Evolutionary conservation across 2,888 invertebrate species (phyloP).

Genomic region (Bhutanitis thaidina): DNA sequence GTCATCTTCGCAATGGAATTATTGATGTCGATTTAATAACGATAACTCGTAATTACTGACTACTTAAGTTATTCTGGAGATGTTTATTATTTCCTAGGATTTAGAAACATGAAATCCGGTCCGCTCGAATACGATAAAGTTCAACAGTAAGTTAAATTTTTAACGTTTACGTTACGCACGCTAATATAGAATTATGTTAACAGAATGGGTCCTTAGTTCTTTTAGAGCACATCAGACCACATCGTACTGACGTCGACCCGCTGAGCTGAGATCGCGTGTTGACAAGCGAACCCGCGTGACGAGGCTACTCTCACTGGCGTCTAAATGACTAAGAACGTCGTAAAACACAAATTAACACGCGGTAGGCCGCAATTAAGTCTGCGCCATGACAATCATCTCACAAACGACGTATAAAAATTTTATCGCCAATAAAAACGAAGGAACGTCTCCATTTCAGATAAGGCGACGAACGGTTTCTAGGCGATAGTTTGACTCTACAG

Average conservation of each 20-base stretch:
- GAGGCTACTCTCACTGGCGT: conserved; percentile 16
- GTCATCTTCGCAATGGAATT: conserved; percentile 32
- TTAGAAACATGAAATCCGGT: no score
- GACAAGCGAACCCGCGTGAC: background rate
- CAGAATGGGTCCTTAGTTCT: no score
- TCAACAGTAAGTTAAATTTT: no score
- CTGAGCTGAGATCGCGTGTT: no score
- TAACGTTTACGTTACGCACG: no score
- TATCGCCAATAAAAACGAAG: conserved; percentile 51
- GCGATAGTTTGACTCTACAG: background rate
- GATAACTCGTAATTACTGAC: conserved; percentile 17
- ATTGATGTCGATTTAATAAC: background rate
- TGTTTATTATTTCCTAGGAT: no score
- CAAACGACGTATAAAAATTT: conserved; percentile 40
- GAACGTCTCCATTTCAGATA: conserved; percentile 52
- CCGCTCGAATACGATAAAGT: no score
- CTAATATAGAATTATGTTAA: no score
- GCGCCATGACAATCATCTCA: conserved; percentile 58
- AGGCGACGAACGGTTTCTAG: conserved; percentile 16
- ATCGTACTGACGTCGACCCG: no score
- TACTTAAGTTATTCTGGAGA: no score
- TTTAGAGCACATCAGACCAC: no score
- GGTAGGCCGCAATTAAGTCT: conserved; percentile 69
- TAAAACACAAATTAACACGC: conserved; percentile 57
- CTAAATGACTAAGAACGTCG: conserved; percentile 42